Evolutionary conservation across 2,888 invertebrate species (phyloP).

Genomic region (Orgyia antiqua): DNA sequence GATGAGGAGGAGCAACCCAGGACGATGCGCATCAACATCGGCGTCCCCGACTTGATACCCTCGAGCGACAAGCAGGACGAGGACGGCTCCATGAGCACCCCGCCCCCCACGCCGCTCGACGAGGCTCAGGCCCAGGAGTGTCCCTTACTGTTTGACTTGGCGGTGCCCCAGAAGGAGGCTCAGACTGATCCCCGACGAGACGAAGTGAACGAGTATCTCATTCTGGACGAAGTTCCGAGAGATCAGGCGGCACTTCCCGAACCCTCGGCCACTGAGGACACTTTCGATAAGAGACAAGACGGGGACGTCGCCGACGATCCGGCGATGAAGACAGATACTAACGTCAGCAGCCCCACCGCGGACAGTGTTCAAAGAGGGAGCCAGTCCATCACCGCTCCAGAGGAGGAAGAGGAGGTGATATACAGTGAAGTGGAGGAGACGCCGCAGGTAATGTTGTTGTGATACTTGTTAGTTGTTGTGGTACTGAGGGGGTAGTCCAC

Average conservation of each 20-base stretch:
- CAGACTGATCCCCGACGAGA: conserved; percentile 31
- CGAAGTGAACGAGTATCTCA: conserved; percentile 45
- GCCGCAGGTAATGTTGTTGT: conserved; percentile 44
- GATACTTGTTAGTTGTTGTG: not conserved
- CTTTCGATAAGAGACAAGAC: conserved; percentile 6
- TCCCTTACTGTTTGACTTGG: conserved; percentile 33
- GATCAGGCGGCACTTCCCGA: conserved; percentile 54
- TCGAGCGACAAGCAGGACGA: conserved; percentile 19
- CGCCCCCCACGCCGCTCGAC: conserved; percentile 32
- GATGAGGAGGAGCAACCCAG: conserved; percentile 32
- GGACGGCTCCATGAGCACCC: conserved; percentile 27
- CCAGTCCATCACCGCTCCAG: conserved; percentile 1
- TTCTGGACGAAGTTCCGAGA: conserved; percentile 50
- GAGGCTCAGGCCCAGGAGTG: conserved; percentile 24
- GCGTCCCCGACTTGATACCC: conserved; percentile 44
- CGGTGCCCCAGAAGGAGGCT: conserved; percentile 25
- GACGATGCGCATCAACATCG: conserved; percentile 29
- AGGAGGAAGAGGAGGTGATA: conserved; percentile 45
- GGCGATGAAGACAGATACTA: conserved; percentile 12
- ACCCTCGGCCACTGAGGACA: conserved; percentile 44
- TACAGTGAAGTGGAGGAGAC: conserved; percentile 61
- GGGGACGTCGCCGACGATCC: conserved; percentile 4
- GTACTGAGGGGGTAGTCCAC: not conserved
- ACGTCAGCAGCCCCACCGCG: conserved; percentile 12
- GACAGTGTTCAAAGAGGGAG: conserved; percentile 15